These are phyloP conservation scores for Acyrthosiphon pisum DNA, from an alignment of 1,140 invertebrate species.

Conservation along the genomic window DNA sequence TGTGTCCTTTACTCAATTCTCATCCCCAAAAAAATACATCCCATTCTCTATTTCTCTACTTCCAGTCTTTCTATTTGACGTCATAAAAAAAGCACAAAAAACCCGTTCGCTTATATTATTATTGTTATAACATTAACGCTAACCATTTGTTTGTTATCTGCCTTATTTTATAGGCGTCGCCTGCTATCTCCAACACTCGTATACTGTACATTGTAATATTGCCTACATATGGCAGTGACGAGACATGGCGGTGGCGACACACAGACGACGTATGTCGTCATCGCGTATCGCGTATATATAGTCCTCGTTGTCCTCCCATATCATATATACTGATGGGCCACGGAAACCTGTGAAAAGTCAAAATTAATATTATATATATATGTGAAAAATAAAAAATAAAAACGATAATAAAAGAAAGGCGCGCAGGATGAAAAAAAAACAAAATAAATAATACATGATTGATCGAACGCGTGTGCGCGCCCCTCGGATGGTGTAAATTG, in stretches of 20 bases:
- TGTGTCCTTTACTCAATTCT: background rate
- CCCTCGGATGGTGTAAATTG: slow-evolving; percentile 28
- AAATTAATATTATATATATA: background rate
- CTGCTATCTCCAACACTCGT: background rate
- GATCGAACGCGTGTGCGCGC: background rate
- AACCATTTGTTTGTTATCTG: background rate
- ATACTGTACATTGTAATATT: background rate
- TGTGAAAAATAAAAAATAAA: too few species aligned
- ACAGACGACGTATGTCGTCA: background rate
- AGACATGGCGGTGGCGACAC: background rate
- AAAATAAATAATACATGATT: slow-evolving; percentile 36
- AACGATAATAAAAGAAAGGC: background rate
- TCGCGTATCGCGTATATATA: background rate
- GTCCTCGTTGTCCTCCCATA: background rate
- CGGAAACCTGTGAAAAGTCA: slow-evolving; percentile 2
- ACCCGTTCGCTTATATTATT: background rate
- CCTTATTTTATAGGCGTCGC: background rate
- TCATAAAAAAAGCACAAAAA: background rate
- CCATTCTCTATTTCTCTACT: background rate
- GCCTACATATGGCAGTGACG: background rate
- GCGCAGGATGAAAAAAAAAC: background rate
- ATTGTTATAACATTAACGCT: too few species aligned
- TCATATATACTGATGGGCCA: background rate
- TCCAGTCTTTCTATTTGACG: background rate
- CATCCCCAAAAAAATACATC: background rate